Percentiles rank a stretch among this genome's conserved stretches.
Conservation (phyloP, 2,888 invertebrate genomes). For the Carabus problematicus region DNA sequence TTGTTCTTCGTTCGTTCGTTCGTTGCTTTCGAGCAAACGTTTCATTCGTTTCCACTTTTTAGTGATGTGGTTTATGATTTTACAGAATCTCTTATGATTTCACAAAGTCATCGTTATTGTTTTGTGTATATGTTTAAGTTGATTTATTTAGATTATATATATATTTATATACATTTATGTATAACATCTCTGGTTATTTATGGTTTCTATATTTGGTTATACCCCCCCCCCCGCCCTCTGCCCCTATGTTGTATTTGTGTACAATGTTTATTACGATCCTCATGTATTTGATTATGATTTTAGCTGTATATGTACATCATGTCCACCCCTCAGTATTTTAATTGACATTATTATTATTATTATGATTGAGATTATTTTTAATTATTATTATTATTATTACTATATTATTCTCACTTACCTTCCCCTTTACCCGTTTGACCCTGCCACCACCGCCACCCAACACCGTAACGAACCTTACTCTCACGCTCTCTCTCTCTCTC, state of each 20-base stretch:
- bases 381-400: background rate
- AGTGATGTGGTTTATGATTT: no score
- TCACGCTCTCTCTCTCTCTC: conserved; percentile 68
- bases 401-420: conserved; percentile 54
- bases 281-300: background rate
- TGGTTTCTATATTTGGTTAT: no score
- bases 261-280: background rate
- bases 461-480: conserved; percentile 61
- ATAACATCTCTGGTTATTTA: no score
- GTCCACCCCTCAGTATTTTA: conserved; percentile 5
- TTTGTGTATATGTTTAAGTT: no score
- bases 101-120: no score
- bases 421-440: conserved; percentile 36
- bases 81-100: no score
- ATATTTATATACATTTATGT: no score
- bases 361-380: background rate
- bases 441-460: background rate
- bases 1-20: no score
- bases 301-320: background rate
- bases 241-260: background rate
- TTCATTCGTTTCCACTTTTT: no score
- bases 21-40: no score
- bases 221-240: no score
- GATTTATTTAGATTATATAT: no score
- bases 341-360: background rate